phyloP scores from a whole-genome alignment of 2,113 vertebrate species.

The Hyperoodon ampullatus region DNA sequence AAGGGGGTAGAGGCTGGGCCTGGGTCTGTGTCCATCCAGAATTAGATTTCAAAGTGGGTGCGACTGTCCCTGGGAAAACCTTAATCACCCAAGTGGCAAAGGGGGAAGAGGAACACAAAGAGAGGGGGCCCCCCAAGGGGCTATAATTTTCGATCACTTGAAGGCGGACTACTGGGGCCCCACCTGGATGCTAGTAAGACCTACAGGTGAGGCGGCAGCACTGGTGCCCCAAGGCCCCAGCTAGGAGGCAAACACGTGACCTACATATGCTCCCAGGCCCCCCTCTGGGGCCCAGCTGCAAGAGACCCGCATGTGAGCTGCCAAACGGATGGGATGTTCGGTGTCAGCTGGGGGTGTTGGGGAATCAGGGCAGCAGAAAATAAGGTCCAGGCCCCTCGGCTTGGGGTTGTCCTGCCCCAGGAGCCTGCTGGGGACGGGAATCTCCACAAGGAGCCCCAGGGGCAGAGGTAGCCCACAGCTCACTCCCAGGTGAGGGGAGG shows the following conservation, averaged over 20 bases:
- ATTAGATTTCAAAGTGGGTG: not conserved
- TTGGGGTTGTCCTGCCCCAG: not conserved
- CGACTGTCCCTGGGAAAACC: not conserved
- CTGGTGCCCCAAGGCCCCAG: not conserved
- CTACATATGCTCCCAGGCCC: too few relatives aligned
- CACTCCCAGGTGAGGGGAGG: not conserved
- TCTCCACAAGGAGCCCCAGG: rapidly evolving
- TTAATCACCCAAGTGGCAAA: not conserved
- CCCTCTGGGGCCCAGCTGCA: not conserved
- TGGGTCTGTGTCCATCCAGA: not conserved
- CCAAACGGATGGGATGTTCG: rapidly evolving
- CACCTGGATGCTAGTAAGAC: not conserved
- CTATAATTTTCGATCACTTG: not conserved
- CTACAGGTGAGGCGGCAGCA: not conserved
- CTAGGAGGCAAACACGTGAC: not conserved
- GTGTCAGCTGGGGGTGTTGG: not conserved
- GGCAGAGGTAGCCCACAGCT: not conserved
- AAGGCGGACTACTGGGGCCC: not conserved
- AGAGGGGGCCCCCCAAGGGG: not conserved
- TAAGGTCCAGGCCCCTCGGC: not conserved
- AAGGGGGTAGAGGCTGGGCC: rapidly evolving
- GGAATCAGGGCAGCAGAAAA: not conserved
- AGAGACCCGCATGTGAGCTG: too few relatives aligned
- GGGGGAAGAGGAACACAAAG: not conserved
- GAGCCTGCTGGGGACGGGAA: not conserved